phyloP scores from a whole-genome alignment of 2,113 vertebrate genomes.

The Athene noctua region DNA sequence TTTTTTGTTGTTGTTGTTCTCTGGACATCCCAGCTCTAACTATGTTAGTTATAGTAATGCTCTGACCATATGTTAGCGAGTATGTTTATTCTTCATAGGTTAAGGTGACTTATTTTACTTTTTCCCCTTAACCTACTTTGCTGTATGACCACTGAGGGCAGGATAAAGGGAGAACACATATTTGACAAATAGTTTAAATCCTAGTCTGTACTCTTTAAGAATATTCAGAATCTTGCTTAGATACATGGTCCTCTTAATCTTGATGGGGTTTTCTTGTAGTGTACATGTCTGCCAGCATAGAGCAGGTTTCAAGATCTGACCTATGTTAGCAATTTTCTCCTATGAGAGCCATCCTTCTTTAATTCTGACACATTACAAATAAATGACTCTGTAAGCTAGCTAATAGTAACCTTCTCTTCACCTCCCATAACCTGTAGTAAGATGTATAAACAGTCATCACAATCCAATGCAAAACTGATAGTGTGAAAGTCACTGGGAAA shows the following conservation, averaged over 20 bases:
- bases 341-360: not conserved
- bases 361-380: not conserved
- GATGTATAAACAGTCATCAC: conserved; percentile 5
- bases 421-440: conserved; percentile 22
- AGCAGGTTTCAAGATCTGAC: not conserved
- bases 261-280: not conserved
- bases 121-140: not conserved
- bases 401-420: not conserved
- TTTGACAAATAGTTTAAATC: not conserved
- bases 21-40: not conserved
- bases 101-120: not conserved
- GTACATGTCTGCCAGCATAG: not conserved
- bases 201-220: not conserved
- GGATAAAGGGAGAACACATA: not conserved
- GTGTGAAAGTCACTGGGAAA: conserved; percentile 28
- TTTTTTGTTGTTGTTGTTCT: not conserved
- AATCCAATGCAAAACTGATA: conserved; percentile 13
- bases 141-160: not conserved
- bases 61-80: not conserved
- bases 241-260: not conserved
- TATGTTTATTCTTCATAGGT: not conserved
- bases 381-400: not conserved
- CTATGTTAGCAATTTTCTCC: not conserved
- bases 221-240: not conserved
- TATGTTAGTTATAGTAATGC: not conserved